These are phyloP conservation scores for Diglossa brunneiventris DNA, from an alignment of 2,113 vertebrate species.

Conservation along the genomic window DNA sequence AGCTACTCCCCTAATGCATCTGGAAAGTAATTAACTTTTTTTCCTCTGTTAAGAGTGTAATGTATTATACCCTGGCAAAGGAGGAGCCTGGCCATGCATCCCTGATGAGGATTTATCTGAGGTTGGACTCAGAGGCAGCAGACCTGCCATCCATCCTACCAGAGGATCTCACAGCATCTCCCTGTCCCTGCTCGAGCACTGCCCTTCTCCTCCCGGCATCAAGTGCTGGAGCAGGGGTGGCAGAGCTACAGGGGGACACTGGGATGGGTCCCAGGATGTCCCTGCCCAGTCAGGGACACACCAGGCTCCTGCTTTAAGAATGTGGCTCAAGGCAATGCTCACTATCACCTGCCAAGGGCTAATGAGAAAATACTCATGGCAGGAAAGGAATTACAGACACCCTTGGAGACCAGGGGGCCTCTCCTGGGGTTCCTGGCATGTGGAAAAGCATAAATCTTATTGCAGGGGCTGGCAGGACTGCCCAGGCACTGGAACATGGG, in stretches of 20 bases:
- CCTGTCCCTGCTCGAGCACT: rapidly evolving
- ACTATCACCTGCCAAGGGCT: background rate
- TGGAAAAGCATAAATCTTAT: background rate
- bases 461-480: background rate
- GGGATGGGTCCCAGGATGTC: rapidly evolving
- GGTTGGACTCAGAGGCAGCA: background rate
- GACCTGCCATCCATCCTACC: background rate
- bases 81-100: background rate
- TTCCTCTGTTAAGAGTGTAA: constrained; percentile 12
- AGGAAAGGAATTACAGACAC: background rate
- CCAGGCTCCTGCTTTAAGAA: rapidly evolving
- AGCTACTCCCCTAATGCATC: constrained; percentile 57
- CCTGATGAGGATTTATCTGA: constrained; percentile 29
- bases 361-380: background rate
- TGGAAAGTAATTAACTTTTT: constrained; percentile 69
- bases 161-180: background rate
- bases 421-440: background rate
- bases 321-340: background rate
- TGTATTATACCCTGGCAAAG: constrained; percentile 36
- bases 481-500: background rate
- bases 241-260: background rate
- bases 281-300: background rate
- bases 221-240: rapidly evolving
- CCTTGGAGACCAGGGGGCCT: rapidly evolving
- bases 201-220: background rate